Base-by-base conservation (phyloP, 2,113 vertebrate genomes). In the Chionodraco myersi region DNA sequence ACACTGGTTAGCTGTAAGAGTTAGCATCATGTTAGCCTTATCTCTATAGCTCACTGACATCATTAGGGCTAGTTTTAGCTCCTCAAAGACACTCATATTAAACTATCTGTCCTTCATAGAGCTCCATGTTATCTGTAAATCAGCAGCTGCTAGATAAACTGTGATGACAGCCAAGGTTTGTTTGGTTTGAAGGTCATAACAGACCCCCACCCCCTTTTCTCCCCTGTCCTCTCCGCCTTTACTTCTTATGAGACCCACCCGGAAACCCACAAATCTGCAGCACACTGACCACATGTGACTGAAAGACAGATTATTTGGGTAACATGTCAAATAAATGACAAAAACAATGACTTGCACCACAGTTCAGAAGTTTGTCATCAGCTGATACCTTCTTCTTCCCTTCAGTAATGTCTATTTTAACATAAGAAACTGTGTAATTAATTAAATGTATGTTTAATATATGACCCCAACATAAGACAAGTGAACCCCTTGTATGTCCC, bases 151-250 rank as follows among this genome's bases (percentile, higher is more conserved):
- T 3, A 2, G 44, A 53, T 44, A n/a, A 51, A 16, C 3, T 0
- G 11, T 3, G 44, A 10, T 21, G 62, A 41, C 59, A 21, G 16
- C 10, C 68, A 61, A 65, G n/a, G 86, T 82, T 68, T 66, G 63
- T 82, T 68, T 82, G 72, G 57, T 63, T 71, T 87, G 82, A 88
- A 90, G 89, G 86, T 88, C 80, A 78, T 67, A 49, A 2, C 47
- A 69, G 30, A 54, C 61, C 15, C 16, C 48, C 16, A 1, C 15
- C 64, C 58, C 6, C 36, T 6, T 41, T 41, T 7, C 23, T 3
- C n/a, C 21, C 57, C 57, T 8, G 5, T 41, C 14, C 41, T 10
- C 10, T 12, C n/a, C 41, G 2, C 72, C 3, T 16, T 2, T 45
- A 61, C 9, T 7, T 56, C 36, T 8, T 41, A 41, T 7, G 30